Evolutionary conservation across 1,140 invertebrate species (phyloP).

Genomic region (Ceratina australensis): DNA sequence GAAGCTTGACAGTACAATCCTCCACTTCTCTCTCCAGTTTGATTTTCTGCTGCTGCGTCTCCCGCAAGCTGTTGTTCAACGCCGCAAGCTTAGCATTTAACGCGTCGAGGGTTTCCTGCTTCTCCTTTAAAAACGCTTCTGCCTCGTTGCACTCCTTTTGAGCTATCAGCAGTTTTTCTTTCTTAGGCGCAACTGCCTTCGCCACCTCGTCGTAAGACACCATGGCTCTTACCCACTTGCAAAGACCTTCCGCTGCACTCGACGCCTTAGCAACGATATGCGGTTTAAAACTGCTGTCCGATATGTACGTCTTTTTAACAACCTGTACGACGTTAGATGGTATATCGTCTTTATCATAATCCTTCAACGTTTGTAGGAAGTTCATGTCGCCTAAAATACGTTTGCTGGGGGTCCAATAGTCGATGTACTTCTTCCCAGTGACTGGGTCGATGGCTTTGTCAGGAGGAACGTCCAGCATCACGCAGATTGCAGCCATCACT

Average conservation of each 20-base stretch:
- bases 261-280: constrained; percentile 86
- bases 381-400: constrained; percentile 86
- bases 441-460: constrained; percentile 82
- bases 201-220: constrained; percentile 86
- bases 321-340: constrained; percentile 81
- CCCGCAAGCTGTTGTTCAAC: constrained; percentile 79
- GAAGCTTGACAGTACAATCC: constrained; percentile 84
- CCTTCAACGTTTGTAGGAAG: constrained; percentile 84
- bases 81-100: constrained; percentile 82
- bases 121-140: constrained; percentile 82
- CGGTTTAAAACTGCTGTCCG: constrained; percentile 85
- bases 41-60: constrained; percentile 79
- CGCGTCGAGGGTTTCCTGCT: constrained; percentile 80
- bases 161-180: constrained; percentile 82
- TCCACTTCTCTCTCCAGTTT: constrained; percentile 78
- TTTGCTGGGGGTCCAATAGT: constrained; percentile 89
- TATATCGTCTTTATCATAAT: constrained; percentile 88
- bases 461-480: constrained; percentile 85
- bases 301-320: constrained; percentile 84
- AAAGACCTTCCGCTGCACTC: constrained; percentile 86
- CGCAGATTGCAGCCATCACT: constrained; percentile 88
- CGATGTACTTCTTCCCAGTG: constrained; percentile 83
- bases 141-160: constrained; percentile 82
- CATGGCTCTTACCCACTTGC: constrained; percentile 88
- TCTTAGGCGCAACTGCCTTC: constrained; percentile 84